These are phyloP conservation scores for Holotrichia oblita DNA, from an alignment of 1,140 invertebrate species.

Conservation along the genomic window DNA sequence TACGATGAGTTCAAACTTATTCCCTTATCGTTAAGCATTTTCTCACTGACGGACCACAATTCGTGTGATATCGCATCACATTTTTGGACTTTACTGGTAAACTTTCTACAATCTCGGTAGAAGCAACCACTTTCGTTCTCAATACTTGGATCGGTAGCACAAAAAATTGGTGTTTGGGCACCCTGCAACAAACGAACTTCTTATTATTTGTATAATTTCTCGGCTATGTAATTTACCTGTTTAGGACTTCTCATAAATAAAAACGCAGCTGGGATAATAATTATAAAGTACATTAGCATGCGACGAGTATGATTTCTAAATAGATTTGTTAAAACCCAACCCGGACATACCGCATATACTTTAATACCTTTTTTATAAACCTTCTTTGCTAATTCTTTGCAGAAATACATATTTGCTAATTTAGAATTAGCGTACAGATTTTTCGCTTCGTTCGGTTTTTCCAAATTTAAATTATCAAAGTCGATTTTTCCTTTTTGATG, in stretches of 20 bases:
- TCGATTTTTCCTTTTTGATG: conserved; percentile 72
- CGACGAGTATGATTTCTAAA: conserved; percentile 69
- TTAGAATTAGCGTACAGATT: conserved; percentile 84
- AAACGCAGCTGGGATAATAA: conserved; percentile 74
- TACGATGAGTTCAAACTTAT: neutral
- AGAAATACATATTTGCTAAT: conserved; percentile 79
- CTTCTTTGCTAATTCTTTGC: conserved; percentile 68
- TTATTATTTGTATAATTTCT: too few relatives aligned
- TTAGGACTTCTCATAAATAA: conserved; percentile 76
- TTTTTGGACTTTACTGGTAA: conserved; percentile 70
- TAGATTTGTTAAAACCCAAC: conserved; percentile 83
- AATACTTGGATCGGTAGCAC: conserved; percentile 73
- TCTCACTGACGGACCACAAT: conserved; percentile 77
- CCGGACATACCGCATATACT: conserved; percentile 83
- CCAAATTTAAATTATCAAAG: conserved; percentile 75
- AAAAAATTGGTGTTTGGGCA: conserved; percentile 79
- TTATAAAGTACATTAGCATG: conserved; percentile 72
- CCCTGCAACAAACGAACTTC: conserved; percentile 66
- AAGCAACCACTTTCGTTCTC: conserved; percentile 71
- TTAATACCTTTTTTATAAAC: conserved; percentile 69
- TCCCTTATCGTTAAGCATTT: conserved; percentile 58
- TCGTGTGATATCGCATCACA: conserved; percentile 68
- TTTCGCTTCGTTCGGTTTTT: conserved; percentile 63
- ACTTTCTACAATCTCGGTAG: conserved; percentile 78
- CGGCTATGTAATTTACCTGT: conserved; percentile 71